These are phyloP conservation scores for Macrotis lagotis DNA, from an alignment of 2,113 vertebrate species.

Conservation along the genomic window DNA sequence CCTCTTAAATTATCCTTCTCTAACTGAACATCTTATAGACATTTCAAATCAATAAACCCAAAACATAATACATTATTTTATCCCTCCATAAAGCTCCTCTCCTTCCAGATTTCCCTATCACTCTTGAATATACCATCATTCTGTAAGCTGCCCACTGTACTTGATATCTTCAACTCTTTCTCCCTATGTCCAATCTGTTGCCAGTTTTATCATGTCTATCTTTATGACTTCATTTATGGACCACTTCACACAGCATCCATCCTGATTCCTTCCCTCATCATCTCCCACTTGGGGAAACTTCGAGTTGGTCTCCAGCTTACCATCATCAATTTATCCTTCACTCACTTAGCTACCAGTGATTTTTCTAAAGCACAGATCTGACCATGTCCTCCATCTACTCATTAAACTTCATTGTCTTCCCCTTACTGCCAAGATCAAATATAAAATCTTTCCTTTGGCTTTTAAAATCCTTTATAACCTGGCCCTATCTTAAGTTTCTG, in stretches of 20 bases:
- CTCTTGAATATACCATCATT: neutral
- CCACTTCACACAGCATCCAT: neutral
- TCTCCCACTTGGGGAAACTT: neutral
- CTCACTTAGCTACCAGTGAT: neutral
- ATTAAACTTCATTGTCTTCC: neutral
- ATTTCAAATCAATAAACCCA: neutral
- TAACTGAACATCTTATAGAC: neutral
- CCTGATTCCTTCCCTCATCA: neutral
- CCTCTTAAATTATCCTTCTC: neutral
- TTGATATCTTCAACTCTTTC: neutral
- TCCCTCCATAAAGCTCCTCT: neutral
- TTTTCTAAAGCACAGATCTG: neutral
- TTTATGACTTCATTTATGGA: neutral
- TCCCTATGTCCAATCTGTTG: neutral
- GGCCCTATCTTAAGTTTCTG: neutral
- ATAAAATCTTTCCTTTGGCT: neutral
- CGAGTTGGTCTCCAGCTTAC: neutral
- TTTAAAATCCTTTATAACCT: neutral
- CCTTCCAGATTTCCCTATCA: neutral
- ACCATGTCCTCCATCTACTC: neutral
- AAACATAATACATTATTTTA: neutral
- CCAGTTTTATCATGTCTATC: neutral
- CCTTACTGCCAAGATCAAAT: neutral
- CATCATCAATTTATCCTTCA: neutral
- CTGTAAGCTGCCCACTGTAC: neutral